A percentile compares a stretch with the other conserved stretches of the same genome.
phyloP scores from a whole-genome alignment of 2,888 invertebrate genomes.

The Drosophila aldrichi region DNA sequence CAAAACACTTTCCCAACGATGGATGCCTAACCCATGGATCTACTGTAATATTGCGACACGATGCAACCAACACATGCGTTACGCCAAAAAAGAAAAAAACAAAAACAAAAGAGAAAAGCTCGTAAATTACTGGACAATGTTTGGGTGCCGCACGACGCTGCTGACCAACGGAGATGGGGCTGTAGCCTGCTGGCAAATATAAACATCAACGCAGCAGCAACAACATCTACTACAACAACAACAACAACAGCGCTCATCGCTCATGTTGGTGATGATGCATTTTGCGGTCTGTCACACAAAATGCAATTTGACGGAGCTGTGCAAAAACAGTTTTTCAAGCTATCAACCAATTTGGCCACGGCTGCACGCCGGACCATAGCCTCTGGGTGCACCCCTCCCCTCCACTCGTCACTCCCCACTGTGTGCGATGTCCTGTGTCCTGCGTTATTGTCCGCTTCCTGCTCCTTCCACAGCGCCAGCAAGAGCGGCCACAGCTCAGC shows the following conservation, averaged over 20 bases:
- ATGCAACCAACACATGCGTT: constrained; percentile 71
- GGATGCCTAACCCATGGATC: constrained; percentile 44
- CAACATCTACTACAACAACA: constrained; percentile 38
- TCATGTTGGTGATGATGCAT: constrained; percentile 85
- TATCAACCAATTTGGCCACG: constrained; percentile 84
- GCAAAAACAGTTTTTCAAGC: constrained; percentile 81
- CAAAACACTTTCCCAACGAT: constrained; percentile 69
- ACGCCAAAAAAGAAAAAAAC: constrained; percentile 4
- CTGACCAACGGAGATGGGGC: constrained; percentile 1
- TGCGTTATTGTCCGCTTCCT: constrained; percentile 44
- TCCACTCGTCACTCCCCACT: neutral
- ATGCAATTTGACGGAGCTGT: constrained; percentile 84
- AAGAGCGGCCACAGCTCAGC: constrained; percentile 34
- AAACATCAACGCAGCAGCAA: constrained; percentile 70
- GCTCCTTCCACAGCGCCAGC: constrained; percentile 4
- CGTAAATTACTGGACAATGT: constrained; percentile 79
- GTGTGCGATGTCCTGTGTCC: constrained; percentile 31
- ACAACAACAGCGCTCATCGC: constrained; percentile 78
- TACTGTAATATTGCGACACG: constrained; percentile 64
- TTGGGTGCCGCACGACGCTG: constrained; percentile 22
- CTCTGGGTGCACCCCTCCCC: constrained; percentile 1
- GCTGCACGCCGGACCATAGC: constrained; percentile 67
- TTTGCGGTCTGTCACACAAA: constrained; percentile 85
- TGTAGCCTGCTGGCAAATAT: constrained; percentile 64
- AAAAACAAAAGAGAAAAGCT: constrained; percentile 53